Conservation (phyloP, 1,140 invertebrate genomes). For the Apis laboriosa region DNA sequence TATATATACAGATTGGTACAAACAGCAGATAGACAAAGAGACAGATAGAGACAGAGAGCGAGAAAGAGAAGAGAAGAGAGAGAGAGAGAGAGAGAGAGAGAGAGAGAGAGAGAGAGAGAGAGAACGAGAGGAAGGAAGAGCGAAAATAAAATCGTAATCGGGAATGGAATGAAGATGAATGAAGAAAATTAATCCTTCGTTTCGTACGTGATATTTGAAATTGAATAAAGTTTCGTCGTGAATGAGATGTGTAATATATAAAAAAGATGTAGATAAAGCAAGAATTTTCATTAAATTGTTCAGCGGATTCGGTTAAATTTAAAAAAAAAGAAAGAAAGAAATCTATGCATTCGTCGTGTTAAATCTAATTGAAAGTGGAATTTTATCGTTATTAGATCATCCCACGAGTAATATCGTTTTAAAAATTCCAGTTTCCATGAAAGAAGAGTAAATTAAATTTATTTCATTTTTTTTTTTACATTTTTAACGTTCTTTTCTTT, state of each 20-base stretch:
- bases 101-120: neutral
- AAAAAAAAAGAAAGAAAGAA: neutral
- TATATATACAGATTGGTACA: slow-evolving; percentile 31
- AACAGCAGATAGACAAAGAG: neutral
- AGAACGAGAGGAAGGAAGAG: neutral
- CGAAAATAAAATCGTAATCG: neutral
- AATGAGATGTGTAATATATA: neutral
- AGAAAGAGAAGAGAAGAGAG: slow-evolving; percentile 5
- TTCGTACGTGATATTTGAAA: slow-evolving; percentile 1
- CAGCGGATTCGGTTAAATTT: neutral
- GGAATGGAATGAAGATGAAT: neutral
- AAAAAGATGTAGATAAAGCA: neutral
- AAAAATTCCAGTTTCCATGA: neutral
- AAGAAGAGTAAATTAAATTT: neutral
- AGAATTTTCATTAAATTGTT: neutral
- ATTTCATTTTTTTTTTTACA: too few species aligned
- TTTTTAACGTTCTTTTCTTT: too few species aligned
- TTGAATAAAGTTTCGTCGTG: neutral
- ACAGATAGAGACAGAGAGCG: neutral
- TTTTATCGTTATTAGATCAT: neutral
- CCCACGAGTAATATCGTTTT: neutral
- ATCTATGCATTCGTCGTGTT: neutral
- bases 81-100: neutral
- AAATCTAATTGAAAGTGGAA: neutral
- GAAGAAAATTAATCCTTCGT: slow-evolving; percentile 32